These are phyloP conservation scores for Scaptomyza cyrtandrae DNA, from an alignment of 2,888 invertebrate species.

Conservation along the genomic window DNA sequence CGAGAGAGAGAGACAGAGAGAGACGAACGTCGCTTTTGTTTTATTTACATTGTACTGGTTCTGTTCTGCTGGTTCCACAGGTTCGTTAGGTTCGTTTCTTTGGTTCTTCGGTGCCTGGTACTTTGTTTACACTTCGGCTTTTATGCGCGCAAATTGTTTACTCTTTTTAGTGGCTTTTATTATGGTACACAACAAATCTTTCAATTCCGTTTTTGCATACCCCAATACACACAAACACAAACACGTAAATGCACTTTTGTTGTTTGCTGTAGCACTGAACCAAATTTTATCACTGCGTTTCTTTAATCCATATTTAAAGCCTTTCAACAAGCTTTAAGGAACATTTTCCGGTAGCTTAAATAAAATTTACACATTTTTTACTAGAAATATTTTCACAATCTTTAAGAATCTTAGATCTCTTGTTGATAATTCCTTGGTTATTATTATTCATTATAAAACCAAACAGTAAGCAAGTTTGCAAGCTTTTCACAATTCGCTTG, in stretches of 20 bases:
- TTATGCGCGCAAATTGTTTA: constrained; percentile 74
- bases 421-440: too few species aligned
- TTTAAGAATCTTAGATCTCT: too few species aligned
- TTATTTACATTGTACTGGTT: constrained; percentile 72
- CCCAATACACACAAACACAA: not conserved
- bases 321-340: not conserved
- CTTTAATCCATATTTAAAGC: not conserved
- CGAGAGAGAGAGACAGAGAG: constrained; percentile 10
- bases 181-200: constrained; percentile 43
- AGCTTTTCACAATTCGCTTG: not conserved
- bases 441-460: too few species aligned
- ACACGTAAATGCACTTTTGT: constrained; percentile 1
- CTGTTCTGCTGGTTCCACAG: constrained; percentile 26
- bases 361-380: too few species aligned
- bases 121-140: constrained; percentile 68
- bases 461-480: too few species aligned
- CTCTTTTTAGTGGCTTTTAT: constrained; percentile 77
- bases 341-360: not conserved
- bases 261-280: constrained; percentile 4
- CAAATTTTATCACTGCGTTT: not conserved
- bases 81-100: not conserved
- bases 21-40: constrained; percentile 64
- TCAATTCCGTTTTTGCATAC: constrained; percentile 34
- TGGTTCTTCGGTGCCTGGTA: constrained; percentile 20
- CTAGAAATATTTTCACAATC: too few species aligned